phyloP scores from a whole-genome alignment of 2,888 invertebrate genomes.

The Sinhomidia bicolor region DNA sequence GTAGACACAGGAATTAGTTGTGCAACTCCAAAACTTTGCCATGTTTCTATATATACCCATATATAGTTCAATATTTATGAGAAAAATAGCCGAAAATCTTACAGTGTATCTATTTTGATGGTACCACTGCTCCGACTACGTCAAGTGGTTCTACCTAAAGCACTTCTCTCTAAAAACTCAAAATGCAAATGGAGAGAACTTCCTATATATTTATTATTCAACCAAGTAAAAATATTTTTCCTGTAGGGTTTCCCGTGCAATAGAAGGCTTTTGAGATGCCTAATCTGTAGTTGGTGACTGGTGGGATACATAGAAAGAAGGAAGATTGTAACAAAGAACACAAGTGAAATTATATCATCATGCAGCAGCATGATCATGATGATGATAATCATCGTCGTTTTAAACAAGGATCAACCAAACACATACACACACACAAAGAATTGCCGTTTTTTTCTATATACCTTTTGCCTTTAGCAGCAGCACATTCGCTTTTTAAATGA shows the following conservation, averaged over 20 bases:
- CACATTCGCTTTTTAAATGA: too few relatives aligned
- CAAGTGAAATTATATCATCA: conserved; percentile 21
- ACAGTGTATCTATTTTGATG: not conserved
- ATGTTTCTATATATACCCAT: too few relatives aligned
- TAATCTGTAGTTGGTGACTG: too few relatives aligned
- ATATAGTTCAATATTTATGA: not conserved
- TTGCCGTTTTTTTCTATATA: conserved; percentile 5
- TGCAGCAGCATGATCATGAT: not conserved
- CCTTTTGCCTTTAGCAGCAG: not conserved
- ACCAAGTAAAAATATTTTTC: conserved; percentile 1
- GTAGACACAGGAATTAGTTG: not conserved
- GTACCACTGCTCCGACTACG: not conserved
- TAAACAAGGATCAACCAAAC: not conserved
- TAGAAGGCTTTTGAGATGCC: not conserved
- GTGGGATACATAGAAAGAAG: not conserved
- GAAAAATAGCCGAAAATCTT: not conserved
- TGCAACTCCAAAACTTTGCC: not conserved
- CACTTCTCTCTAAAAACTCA: conserved; percentile 5
- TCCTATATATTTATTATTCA: conserved; percentile 37
- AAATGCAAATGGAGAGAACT: conserved; percentile 42
- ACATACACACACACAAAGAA: too few relatives aligned
- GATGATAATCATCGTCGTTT: not conserved
- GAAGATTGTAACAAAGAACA: not conserved
- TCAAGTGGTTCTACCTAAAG: not conserved
- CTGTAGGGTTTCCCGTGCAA: not conserved